phyloP scores from a whole-genome alignment of 92 coral and sea anemone species.

The Metridium senile region DNA sequence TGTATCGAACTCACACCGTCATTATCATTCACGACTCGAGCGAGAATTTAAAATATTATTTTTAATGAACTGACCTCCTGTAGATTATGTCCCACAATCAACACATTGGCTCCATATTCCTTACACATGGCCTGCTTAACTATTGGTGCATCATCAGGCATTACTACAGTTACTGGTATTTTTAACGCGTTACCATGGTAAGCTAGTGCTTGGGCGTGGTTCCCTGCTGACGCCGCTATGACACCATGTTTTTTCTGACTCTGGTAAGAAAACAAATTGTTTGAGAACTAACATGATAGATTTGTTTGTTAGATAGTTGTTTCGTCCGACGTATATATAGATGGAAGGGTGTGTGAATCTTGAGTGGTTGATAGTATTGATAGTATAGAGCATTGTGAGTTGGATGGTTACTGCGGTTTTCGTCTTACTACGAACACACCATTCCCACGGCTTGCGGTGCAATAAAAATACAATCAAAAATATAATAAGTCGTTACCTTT shows the following conservation, averaged over 20 bases:
- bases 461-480: too few species aligned
- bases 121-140: constrained; percentile 77
- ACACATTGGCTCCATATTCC: constrained; percentile 73
- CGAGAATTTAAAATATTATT: neutral
- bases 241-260: constrained; percentile 74
- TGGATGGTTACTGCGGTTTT: too few species aligned
- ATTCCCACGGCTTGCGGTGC: too few species aligned
- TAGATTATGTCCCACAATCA: constrained; percentile 70
- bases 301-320: too few species aligned
- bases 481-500: too few species aligned
- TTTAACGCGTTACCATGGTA: constrained; percentile 72
- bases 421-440: too few species aligned
- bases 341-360: too few species aligned
- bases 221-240: constrained; percentile 87
- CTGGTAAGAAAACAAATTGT: constrained; percentile 20
- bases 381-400: too few species aligned
- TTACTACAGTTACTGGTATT: constrained; percentile 82
- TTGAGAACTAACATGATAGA: too few species aligned
- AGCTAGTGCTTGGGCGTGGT: constrained; percentile 85
- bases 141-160: constrained; percentile 86
- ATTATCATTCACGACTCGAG: neutral
- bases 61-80: constrained; percentile 59
- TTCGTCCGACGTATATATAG: too few species aligned
- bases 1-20: too few species aligned
- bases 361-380: too few species aligned